phyloP scores from a whole-genome alignment of 2,797 vertebrate species.

The Pseudochirops cupreus region DNA sequence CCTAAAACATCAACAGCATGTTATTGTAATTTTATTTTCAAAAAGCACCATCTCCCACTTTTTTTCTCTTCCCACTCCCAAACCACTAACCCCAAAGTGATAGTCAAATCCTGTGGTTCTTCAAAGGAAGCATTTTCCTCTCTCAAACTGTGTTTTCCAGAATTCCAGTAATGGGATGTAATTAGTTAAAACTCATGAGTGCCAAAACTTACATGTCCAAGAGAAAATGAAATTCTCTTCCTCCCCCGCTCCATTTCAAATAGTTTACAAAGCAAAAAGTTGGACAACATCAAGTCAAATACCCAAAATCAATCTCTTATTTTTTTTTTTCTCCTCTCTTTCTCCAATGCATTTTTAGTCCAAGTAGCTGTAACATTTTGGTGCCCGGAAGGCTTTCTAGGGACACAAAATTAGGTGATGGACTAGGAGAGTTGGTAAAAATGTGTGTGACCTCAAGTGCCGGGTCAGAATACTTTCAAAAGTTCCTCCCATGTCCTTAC shows the following conservation, averaged over 20 bases:
- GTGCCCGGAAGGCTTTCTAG: background rate
- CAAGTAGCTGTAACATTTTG: background rate
- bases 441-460: conserved; percentile 10
- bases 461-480: background rate
- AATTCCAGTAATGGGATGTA: conserved; percentile 2
- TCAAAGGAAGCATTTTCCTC: conserved; percentile 39
- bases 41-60: conserved; percentile 47
- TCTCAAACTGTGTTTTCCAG: conserved; percentile 29
- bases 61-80: conserved; percentile 9
- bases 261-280: conserved; percentile 27
- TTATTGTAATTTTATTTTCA: conserved; percentile 22
- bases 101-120: background rate
- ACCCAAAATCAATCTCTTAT: conserved; percentile 34
- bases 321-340: background rate
- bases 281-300: conserved; percentile 34
- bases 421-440: conserved; percentile 11
- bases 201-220: conserved; percentile 38
- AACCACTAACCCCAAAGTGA: conserved; percentile 4
- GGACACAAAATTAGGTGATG: conserved; percentile 5
- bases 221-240: conserved; percentile 44
- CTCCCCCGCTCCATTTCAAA: conserved; percentile 33
- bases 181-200: conserved; percentile 31
- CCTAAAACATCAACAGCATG: background rate
- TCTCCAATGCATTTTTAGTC: conserved; percentile 11
- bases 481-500: conserved; percentile 19